Evolutionary conservation across 2,888 invertebrate species (phyloP).

Genomic region (Pheosia tremula): DNA sequence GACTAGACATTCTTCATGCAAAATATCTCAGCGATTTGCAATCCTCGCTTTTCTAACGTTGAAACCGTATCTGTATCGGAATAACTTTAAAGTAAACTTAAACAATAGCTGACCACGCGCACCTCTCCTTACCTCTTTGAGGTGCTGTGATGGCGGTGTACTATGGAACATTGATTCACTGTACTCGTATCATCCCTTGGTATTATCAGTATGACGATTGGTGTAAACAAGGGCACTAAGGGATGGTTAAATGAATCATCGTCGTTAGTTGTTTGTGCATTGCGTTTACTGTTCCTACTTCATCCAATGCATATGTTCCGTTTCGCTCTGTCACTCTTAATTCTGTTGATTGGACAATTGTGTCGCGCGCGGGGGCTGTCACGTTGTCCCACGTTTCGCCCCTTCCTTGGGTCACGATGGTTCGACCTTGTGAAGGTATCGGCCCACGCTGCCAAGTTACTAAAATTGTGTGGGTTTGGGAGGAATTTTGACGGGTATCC

Average conservation of each 20-base stretch:
- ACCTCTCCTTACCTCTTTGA: no score
- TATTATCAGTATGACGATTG: no score
- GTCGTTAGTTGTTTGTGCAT: not conserved
- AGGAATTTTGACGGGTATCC: not conserved
- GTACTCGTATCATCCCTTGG: no score
- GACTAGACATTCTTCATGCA: no score
- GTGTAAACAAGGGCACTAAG: no score
- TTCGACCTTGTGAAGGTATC: constrained; percentile 17
- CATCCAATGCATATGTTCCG: constrained; percentile 15
- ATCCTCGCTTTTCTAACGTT: no score
- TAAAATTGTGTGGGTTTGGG: not conserved
- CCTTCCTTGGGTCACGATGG: constrained; percentile 14
- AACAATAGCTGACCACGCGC: no score
- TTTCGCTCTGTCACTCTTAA: constrained; percentile 29
- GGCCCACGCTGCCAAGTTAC: not conserved
- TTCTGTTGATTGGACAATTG: constrained; percentile 41
- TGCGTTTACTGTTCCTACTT: constrained; percentile 13
- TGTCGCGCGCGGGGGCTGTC: constrained; percentile 10
- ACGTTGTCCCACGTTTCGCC: constrained; percentile 6
- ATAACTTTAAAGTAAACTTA: no score
- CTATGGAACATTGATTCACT: no score
- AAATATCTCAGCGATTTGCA: no score
- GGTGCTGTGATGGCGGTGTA: no score
- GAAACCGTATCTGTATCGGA: no score
- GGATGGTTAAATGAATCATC: not conserved